Evolutionary conservation across 2,113 vertebrate species (phyloP).

Genomic region (Callaeas wilsoni): DNA sequence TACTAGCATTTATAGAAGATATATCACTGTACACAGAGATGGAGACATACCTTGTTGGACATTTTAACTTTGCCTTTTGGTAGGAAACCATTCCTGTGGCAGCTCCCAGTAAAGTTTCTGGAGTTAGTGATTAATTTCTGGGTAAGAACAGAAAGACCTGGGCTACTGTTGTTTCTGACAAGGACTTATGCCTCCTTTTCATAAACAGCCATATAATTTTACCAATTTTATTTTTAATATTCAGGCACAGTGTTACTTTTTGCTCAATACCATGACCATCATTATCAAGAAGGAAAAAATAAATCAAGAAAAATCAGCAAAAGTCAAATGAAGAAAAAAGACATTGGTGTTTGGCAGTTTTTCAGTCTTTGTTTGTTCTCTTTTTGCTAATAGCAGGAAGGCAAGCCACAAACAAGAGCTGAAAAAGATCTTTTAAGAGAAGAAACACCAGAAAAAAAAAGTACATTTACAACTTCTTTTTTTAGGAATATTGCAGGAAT

Average conservation of each 20-base stretch:
- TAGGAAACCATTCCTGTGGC: neutral
- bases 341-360: neutral
- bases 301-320: neutral
- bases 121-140: neutral
- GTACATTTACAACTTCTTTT: neutral
- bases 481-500: conserved; percentile 27
- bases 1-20: neutral
- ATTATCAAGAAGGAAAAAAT: neutral
- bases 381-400: neutral
- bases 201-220: neutral
- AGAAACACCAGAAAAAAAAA: neutral
- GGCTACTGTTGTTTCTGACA: neutral
- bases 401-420: neutral
- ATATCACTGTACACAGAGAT: neutral
- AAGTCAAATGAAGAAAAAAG: neutral
- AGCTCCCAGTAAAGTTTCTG: neutral
- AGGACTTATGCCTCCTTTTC: neutral
- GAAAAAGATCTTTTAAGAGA: neutral
- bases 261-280: neutral
- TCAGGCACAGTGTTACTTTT: neutral
- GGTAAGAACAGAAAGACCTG: neutral
- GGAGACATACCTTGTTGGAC: neutral
- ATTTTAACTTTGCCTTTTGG: neutral
- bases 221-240: neutral
- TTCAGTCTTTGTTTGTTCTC: neutral